Percentiles rank a stretch among this genome's conserved stretches.
phyloP scores from a whole-genome alignment of 2,888 invertebrate genomes.

The Aphodius sticticus region DNA sequence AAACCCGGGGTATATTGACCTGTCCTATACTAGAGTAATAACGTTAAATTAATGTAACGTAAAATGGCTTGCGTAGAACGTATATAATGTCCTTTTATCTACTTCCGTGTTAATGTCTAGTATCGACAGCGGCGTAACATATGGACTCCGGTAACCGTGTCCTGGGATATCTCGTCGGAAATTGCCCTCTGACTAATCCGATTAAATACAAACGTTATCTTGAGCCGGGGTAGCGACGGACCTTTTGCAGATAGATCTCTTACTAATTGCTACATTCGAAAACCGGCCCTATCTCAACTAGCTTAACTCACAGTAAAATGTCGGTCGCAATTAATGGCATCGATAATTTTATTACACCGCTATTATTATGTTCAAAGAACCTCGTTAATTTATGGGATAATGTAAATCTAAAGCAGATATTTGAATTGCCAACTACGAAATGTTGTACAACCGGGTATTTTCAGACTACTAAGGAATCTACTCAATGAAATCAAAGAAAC shows the following conservation, averaged over 20 bases:
- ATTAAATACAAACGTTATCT: conserved; percentile 4
- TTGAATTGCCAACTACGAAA: too few relatives aligned
- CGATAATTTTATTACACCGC: neutral
- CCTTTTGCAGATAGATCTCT: neutral
- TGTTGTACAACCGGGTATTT: too few relatives aligned
- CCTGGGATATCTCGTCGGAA: neutral
- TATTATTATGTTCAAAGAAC: neutral
- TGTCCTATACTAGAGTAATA: neutral
- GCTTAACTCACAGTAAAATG: neutral
- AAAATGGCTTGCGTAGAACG: neutral
- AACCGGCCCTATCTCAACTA: neutral
- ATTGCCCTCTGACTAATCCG: neutral
- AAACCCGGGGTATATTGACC: neutral
- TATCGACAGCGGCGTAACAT: neutral
- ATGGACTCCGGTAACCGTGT: neutral
- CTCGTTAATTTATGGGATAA: too few relatives aligned
- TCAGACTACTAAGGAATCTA: too few relatives aligned
- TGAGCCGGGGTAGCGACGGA: neutral
- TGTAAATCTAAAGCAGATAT: too few relatives aligned
- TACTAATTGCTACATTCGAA: neutral
- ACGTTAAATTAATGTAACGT: neutral
- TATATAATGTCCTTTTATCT: neutral
- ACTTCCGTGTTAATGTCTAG: neutral
- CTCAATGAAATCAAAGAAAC: too few relatives aligned
- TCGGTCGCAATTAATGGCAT: neutral